Evolutionary conservation across 2,888 invertebrate species (phyloP), one percentile per base, ranked within the genome.

Genomic region (Conus canariensis): DNA sequence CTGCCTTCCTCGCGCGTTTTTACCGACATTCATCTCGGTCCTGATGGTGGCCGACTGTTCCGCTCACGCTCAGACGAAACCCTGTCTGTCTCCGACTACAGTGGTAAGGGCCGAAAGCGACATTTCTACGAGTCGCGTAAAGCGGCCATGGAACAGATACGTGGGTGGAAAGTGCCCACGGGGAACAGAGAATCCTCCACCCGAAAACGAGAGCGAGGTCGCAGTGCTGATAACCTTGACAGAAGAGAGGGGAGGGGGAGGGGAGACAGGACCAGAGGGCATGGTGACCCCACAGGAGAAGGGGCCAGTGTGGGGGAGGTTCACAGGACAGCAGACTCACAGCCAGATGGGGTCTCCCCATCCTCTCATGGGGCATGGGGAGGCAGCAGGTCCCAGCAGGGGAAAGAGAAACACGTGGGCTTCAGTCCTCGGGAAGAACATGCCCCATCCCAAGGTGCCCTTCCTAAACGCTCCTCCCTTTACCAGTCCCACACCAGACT

Each of bases 51-150:
- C 1, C 91, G 95, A n/a, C 89, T 95, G 90, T 94, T 95, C 88
- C 94, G 95, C 58, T 95, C 96, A 5, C 94, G 95, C 60, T 96
- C 96, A 4, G 96, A 96, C 90, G 96, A 96, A 91, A 95, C 96
- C 12, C 92, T 96, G 45, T 96, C 96, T 2, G 95, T 95, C 94
- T 95, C 95, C 88, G 94, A 98, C 98, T 95, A 98, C 91, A 95
- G 99, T 97, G 97, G 99, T 97, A 95, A 99, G 88, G 93, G 93
- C 91, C 89, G 94, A 60, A 95, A 95, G 91, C 94, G 93, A 85
- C 93, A 94, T 12, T 94, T 95, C 90, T 95, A 95, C 88, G 94
- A 95, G 91, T 94, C 94, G 14, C 92, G 95, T 5, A 94, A 95
- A 85, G 93, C 93, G 87, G 95, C 95, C 56, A 95, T 95, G 95